A percentile compares a stretch with the other conserved stretches of the same genome.
phyloP scores from a whole-genome alignment of 2,888 invertebrate genomes.

The Melanargia galathea region DNA sequence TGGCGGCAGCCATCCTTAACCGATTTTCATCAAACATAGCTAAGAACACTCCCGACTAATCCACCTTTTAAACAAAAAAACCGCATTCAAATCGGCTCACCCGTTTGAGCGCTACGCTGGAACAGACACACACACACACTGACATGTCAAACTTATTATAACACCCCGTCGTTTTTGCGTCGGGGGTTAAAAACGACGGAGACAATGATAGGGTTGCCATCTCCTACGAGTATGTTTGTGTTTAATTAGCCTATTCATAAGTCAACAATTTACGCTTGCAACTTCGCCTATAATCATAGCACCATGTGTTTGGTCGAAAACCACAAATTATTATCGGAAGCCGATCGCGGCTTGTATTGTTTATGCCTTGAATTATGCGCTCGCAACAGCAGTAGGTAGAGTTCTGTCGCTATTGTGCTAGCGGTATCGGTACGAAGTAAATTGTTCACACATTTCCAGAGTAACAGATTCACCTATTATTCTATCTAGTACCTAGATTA shows the following conservation, averaged over 20 bases:
- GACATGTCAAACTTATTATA: too few relatives aligned
- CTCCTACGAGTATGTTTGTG: neutral
- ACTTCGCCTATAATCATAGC: constrained; percentile 1
- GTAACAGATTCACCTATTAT: too few relatives aligned
- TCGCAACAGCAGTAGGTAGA: neutral
- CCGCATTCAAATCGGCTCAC: too few relatives aligned
- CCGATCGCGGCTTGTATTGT: constrained; percentile 8
- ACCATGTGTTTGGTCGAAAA: constrained; percentile 8
- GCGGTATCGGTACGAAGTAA: neutral
- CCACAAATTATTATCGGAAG: constrained; percentile 14
- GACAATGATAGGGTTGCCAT: neutral
- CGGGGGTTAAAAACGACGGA: neutral
- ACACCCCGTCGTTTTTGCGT: too few relatives aligned
- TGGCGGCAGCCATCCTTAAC: too few relatives aligned
- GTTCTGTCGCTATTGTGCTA: neutral
- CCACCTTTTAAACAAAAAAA: too few relatives aligned
- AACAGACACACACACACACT: too few relatives aligned
- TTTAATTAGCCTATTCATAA: neutral
- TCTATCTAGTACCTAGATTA: too few relatives aligned
- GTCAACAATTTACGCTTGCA: neutral
- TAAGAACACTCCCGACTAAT: too few relatives aligned
- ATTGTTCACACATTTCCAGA: too few relatives aligned
- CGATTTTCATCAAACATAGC: too few relatives aligned
- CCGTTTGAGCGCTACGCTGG: too few relatives aligned
- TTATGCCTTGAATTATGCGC: neutral